A percentile compares a stretch with the other conserved stretches of the same genome.
phyloP scores from a whole-genome alignment of 2,888 invertebrate genomes.

The Lasioglossum malachurum region DNA sequence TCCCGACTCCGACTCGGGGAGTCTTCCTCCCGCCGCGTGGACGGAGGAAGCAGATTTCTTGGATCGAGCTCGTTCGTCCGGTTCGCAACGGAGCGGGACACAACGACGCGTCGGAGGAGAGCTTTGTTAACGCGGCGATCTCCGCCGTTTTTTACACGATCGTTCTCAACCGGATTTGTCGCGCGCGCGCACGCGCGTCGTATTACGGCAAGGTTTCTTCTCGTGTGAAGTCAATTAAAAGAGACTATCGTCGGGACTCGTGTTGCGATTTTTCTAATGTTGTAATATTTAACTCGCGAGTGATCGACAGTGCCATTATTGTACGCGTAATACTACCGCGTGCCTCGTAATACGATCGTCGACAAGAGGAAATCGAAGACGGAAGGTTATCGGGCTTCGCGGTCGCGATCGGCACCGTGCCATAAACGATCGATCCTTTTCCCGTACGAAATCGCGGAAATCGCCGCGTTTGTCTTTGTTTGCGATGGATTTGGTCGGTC shows the following conservation, averaged over 20 bases:
- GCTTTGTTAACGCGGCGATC: conserved; percentile 69
- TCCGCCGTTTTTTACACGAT: conserved; percentile 70
- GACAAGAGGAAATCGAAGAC: neutral
- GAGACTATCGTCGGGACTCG: conserved; percentile 73
- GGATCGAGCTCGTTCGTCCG: conserved; percentile 15
- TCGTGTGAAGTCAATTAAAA: conserved; percentile 73
- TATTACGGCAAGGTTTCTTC: conserved; percentile 71
- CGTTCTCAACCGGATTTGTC: conserved; percentile 9
- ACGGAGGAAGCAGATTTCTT: neutral
- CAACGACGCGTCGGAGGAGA: neutral
- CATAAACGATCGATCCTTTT: conserved; percentile 22
- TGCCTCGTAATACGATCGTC: conserved; percentile 45
- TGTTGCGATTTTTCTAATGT: conserved; percentile 74
- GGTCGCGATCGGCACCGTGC: conserved; percentile 2
- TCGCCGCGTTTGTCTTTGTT: conserved; percentile 64
- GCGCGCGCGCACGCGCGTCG: conserved; percentile 46
- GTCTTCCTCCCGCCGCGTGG: neutral
- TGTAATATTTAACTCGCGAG: conserved; percentile 74
- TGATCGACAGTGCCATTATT: conserved; percentile 75
- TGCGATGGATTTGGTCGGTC: conserved; percentile 16
- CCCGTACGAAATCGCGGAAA: conserved; percentile 76
- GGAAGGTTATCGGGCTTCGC: neutral
- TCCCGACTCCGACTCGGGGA: neutral
- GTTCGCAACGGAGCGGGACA: conserved; percentile 8
- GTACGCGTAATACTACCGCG: conserved; percentile 73